phyloP scores from a whole-genome alignment of 2,888 invertebrate genomes.

The Mantis religiosa region DNA sequence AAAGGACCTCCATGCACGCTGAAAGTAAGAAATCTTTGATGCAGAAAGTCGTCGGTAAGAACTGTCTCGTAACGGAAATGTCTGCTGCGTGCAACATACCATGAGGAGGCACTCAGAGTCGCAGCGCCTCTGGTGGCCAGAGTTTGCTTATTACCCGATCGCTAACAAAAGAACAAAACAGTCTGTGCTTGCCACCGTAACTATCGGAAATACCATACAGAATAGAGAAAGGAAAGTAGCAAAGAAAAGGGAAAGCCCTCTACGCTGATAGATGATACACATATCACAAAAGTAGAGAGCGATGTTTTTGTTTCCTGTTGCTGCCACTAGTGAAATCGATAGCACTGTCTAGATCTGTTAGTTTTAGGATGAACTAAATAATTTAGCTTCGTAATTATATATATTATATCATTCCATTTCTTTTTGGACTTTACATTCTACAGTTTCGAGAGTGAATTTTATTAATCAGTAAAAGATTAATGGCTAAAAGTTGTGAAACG shows the following conservation, averaged over 20 bases:
- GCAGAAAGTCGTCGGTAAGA: background rate
- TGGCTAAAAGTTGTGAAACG: no score
- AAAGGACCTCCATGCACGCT: background rate
- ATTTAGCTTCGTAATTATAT: no score
- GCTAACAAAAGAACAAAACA: background rate
- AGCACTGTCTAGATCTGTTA: no score
- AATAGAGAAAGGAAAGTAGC: background rate
- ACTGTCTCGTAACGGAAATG: background rate
- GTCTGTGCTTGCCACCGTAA: background rate
- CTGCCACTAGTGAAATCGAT: no score
- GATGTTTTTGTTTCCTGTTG: no score
- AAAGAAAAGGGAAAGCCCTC: background rate
- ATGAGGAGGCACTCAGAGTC: no score
- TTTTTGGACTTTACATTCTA: no score
- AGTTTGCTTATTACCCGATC: background rate
- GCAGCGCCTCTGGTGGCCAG: background rate
- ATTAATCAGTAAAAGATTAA: no score
- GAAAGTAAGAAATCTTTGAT: background rate
- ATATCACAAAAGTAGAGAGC: no score
- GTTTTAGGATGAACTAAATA: no score
- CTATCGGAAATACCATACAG: background rate
- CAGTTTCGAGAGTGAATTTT: no score
- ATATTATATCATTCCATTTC: no score
- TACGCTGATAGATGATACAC: background rate
- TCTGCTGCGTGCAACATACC: background rate